Conservation (phyloP, 1,140 invertebrate genomes). For the Venustaconcha ellipsiformis region DNA sequence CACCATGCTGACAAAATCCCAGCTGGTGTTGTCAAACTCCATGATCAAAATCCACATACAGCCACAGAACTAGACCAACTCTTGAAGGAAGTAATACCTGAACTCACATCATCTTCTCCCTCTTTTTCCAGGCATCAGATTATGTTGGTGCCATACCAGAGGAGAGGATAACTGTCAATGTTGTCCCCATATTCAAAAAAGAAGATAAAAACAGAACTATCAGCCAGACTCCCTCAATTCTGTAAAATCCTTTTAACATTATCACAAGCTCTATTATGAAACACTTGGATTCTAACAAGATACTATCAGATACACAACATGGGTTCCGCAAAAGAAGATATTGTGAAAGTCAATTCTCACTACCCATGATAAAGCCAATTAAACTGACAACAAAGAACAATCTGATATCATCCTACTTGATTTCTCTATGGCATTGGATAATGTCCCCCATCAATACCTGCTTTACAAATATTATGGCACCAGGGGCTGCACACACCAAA, state of each 20-base stretch:
- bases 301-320: conserved; percentile 2
- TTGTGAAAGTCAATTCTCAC: conserved; percentile 15
- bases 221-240: conserved; percentile 15
- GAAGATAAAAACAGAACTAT: conserved; percentile 17
- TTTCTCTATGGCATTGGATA: too few species aligned
- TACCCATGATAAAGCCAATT: not conserved
- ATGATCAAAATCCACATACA: not conserved
- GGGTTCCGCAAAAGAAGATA: conserved; percentile 14
- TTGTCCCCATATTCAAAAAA: conserved; percentile 15
- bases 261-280: not conserved
- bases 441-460: too few species aligned
- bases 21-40: not conserved
- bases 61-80: not conserved
- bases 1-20: not conserved
- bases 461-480: conserved; percentile 8
- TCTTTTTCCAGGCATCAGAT: not conserved
- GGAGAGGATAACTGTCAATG: conserved; percentile 11
- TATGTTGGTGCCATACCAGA: conserved; percentile 5
- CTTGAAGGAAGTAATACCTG: not conserved
- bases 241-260: not conserved
- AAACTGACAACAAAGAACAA: not conserved
- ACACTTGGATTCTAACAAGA: not conserved
- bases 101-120: not conserved
- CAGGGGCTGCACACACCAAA: not conserved
- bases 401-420: conserved; percentile 3